Conservation (phyloP, 1,140 invertebrate genomes). For the Armadillidium nasatum region DNA sequence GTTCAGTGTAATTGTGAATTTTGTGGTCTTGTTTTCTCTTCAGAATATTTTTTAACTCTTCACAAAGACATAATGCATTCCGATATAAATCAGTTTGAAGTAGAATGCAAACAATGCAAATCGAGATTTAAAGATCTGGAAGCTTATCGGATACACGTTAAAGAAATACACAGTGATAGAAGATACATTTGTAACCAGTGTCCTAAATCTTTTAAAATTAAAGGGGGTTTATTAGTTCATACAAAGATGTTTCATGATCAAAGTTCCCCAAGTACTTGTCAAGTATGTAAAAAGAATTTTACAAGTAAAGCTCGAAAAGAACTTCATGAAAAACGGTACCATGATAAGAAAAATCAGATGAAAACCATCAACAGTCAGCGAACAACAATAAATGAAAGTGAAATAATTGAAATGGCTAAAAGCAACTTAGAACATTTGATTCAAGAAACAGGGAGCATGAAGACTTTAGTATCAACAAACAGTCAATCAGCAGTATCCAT, state of each 20-base stretch:
- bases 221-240: constrained; percentile 41
- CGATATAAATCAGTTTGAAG: constrained; percentile 35
- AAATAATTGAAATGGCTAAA: not conserved
- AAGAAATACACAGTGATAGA: constrained; percentile 36
- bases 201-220: constrained; percentile 43
- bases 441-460: not conserved
- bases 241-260: constrained; percentile 42
- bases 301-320: constrained; percentile 39
- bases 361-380: not conserved
- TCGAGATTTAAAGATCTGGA: constrained; percentile 38
- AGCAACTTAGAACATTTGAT: not conserved
- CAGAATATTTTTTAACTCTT: constrained; percentile 37
- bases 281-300: constrained; percentile 40
- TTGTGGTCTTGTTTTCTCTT: constrained; percentile 39
- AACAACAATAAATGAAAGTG: not conserved
- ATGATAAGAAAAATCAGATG: not conserved
- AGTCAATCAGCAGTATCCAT: too few relatives aligned
- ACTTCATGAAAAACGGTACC: constrained; percentile 39
- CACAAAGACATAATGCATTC: constrained; percentile 44
- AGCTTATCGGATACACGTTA: constrained; percentile 37
- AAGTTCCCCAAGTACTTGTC: constrained; percentile 36
- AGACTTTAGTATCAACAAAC: too few relatives aligned
- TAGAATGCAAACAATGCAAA: constrained; percentile 42
- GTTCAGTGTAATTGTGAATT: constrained; percentile 33
- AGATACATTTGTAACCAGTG: constrained; percentile 42